phyloP scores from a whole-genome alignment of 1,140 invertebrate genomes.

The Berghia stephanieae region DNA sequence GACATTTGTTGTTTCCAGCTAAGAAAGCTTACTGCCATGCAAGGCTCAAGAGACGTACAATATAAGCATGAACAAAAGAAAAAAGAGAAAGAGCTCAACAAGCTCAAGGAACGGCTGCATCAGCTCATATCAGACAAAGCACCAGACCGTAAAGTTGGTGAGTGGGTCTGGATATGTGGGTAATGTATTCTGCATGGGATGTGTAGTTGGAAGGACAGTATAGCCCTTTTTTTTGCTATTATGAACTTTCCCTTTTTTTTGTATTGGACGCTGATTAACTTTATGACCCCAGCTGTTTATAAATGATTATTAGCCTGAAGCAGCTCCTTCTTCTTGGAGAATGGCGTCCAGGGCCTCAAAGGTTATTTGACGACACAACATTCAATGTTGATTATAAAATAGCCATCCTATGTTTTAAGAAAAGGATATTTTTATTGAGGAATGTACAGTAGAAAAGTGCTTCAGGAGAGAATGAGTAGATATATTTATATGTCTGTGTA shows the following conservation, averaged over 20 bases:
- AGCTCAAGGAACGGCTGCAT: slow-evolving; percentile 60
- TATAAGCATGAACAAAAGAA: slow-evolving; percentile 63
- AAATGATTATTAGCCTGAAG: no score
- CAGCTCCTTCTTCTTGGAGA: no score
- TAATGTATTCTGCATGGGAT: background rate
- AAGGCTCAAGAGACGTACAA: slow-evolving; percentile 56
- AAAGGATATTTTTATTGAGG: no score
- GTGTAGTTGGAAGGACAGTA: background rate
- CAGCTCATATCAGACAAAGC: slow-evolving; percentile 60
- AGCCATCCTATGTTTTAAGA: no score
- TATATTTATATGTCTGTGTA: background rate
- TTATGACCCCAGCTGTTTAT: background rate
- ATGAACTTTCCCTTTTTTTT: background rate
- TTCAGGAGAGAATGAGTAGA: no score
- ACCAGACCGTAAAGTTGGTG: slow-evolving; percentile 59
- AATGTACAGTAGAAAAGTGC: no score
- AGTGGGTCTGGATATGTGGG: slow-evolving; percentile 2
- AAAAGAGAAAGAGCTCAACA: slow-evolving; percentile 58
- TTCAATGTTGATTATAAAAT: no score
- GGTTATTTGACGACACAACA: no score
- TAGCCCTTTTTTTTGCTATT: background rate
- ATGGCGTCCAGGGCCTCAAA: no score
- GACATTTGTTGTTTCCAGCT: slow-evolving; percentile 37
- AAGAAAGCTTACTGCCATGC: slow-evolving; percentile 52
- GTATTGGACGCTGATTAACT: background rate